phyloP scores from a whole-genome alignment of 2,113 vertebrate species.

The Aegypius monachus region DNA sequence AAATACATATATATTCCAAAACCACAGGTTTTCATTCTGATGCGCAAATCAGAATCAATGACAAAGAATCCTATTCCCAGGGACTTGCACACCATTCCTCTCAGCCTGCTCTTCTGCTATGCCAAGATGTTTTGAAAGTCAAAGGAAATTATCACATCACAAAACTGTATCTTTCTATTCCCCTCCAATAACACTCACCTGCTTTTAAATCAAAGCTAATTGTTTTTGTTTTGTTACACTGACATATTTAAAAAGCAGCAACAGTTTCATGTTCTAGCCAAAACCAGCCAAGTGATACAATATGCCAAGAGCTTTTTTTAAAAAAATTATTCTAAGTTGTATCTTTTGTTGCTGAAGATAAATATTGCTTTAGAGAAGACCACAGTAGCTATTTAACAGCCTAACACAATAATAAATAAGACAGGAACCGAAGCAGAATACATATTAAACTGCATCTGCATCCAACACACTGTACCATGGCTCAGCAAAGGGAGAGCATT shows the following conservation, averaged over 20 bases:
- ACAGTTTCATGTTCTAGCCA: background rate
- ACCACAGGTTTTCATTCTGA: background rate
- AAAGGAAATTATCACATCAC: background rate
- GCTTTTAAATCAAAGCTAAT: background rate
- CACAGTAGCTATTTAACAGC: background rate
- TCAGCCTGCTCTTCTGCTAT: background rate
- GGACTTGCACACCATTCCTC: background rate
- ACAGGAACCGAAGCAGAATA: background rate
- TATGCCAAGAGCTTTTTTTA: background rate
- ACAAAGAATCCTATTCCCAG: background rate
- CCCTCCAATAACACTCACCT: background rate
- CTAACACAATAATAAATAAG: background rate
- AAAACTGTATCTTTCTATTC: background rate
- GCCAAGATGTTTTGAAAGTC: background rate
- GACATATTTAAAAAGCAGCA: background rate
- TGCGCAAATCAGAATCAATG: background rate
- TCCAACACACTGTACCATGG: background rate
- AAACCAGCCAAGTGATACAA: background rate
- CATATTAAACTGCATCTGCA: background rate
- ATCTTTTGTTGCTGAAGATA: background rate
- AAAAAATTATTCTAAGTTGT: background rate
- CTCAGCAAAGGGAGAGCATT: background rate
- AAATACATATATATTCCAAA: background rate
- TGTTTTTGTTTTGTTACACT: background rate
- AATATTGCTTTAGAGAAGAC: background rate